phyloP scores from a whole-genome alignment of 2,797 vertebrate genomes.

The Aphelocoma californica region DNA sequence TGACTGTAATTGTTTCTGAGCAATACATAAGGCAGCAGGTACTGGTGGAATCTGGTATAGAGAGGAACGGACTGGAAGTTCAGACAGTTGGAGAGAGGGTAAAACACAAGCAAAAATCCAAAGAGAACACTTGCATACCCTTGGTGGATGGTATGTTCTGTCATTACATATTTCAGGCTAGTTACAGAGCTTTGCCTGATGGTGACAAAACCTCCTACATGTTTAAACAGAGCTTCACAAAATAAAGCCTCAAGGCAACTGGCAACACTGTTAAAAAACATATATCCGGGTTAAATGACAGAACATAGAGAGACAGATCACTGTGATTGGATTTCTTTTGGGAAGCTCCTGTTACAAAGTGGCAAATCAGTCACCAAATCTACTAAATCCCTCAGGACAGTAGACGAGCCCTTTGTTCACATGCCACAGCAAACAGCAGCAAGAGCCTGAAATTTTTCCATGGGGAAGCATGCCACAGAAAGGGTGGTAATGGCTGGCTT shows the following conservation, averaged over 20 bases:
- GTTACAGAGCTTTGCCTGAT: background rate
- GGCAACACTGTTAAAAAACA: background rate
- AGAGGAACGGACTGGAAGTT: background rate
- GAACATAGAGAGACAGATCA: background rate
- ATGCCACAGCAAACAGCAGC: background rate
- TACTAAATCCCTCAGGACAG: background rate
- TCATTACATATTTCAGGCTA: background rate
- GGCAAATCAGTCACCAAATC: background rate
- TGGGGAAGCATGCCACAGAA: background rate
- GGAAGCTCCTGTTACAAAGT: background rate
- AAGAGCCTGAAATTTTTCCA: background rate
- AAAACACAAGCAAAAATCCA: background rate
- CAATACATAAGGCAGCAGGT: background rate
- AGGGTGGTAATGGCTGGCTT: background rate
- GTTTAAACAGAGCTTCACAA: conserved; percentile 15
- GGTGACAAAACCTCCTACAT: background rate
- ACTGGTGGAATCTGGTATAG: background rate
- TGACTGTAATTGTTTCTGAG: background rate
- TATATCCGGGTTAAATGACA: background rate
- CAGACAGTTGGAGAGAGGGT: background rate
- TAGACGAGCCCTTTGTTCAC: background rate
- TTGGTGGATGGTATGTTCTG: background rate
- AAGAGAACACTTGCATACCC: background rate
- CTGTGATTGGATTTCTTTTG: background rate
- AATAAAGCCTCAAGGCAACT: background rate